Evolutionary conservation across 2,888 invertebrate genomes (phyloP).

Genomic region (Conops quadrifasciatus): DNA sequence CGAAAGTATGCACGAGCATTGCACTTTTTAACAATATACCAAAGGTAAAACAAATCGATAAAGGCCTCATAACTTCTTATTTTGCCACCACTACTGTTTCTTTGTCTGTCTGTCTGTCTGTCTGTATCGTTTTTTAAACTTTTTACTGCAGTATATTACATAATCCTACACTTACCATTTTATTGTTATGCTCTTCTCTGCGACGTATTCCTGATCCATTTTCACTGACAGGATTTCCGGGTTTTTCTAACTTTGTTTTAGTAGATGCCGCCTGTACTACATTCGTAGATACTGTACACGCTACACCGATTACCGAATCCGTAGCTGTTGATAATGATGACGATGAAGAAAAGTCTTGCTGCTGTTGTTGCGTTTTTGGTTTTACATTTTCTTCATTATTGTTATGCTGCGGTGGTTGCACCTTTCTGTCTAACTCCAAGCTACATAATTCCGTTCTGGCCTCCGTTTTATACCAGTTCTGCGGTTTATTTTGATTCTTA

Average conservation of each 20-base stretch:
- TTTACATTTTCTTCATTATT: not conserved
- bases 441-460: constrained; percentile 41
- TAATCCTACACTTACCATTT: constrained; percentile 24
- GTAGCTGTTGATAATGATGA: not conserved
- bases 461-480: constrained; percentile 47
- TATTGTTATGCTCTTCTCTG: constrained; percentile 16
- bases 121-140: too few relatives aligned
- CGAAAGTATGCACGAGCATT: too few relatives aligned
- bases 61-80: too few relatives aligned
- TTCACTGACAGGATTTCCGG: not conserved
- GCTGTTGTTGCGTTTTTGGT: not conserved
- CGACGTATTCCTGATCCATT: not conserved
- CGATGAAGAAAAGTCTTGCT: not conserved
- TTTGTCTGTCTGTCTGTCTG: too few relatives aligned
- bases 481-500: too few relatives aligned
- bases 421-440: constrained; percentile 37
- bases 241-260: not conserved
- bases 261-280: not conserved
- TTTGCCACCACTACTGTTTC: too few relatives aligned
- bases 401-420: constrained; percentile 30
- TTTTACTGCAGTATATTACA: not conserved
- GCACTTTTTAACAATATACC: too few relatives aligned
- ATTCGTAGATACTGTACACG: too few relatives aligned
- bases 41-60: too few relatives aligned
- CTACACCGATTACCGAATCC: not conserved